phyloP scores from a whole-genome alignment of 2,888 invertebrate genomes.

The Troides helena region DNA sequence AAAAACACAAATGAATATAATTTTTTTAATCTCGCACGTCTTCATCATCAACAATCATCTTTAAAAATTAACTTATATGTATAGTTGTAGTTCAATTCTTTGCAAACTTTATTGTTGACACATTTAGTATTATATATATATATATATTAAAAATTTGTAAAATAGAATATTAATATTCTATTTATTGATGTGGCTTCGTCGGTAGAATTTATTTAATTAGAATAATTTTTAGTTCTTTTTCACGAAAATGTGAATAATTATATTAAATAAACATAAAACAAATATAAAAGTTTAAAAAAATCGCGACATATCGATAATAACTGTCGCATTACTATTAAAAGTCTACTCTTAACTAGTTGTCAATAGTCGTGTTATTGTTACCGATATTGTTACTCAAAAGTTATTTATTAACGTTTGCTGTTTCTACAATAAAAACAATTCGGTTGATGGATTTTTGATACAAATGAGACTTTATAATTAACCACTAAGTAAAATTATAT shows the following conservation, averaged over 20 bases:
- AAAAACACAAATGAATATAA: too few relatives aligned
- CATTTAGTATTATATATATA: too few relatives aligned
- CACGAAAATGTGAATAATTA: not conserved
- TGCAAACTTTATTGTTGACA: too few relatives aligned
- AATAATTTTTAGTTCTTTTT: too few relatives aligned
- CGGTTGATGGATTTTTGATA: not conserved
- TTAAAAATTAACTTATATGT: too few relatives aligned
- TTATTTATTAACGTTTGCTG: not conserved
- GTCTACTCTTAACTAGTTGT: not conserved
- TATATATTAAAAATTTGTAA: too few relatives aligned
- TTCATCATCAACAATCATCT: too few relatives aligned
- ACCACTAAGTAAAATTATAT: conserved; percentile 13
- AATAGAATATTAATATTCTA: too few relatives aligned
- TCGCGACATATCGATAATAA: not conserved
- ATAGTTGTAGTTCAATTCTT: too few relatives aligned
- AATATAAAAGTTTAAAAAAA: not conserved
- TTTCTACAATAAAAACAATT: not conserved
- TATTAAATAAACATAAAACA: not conserved
- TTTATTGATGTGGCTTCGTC: too few relatives aligned
- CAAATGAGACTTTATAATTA: not conserved
- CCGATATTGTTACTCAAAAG: not conserved
- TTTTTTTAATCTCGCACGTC: too few relatives aligned
- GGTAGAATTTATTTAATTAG: too few relatives aligned
- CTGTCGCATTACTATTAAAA: not conserved
- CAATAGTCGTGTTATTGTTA: not conserved